Conservation (phyloP, 2,113 vertebrate species). For the Callionymus lyra region DNA sequence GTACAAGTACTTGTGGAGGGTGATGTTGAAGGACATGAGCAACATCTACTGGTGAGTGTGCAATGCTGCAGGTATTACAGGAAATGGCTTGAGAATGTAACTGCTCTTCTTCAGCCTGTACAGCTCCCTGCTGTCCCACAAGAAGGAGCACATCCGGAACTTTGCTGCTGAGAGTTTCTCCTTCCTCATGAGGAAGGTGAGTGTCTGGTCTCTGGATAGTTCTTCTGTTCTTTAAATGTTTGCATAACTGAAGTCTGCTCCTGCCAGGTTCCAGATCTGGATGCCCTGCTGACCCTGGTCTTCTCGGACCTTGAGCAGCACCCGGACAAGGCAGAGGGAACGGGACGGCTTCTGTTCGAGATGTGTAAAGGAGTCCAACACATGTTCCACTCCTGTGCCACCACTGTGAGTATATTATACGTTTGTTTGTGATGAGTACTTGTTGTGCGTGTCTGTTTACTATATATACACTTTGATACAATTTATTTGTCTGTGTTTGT, state of each 20-base stretch:
- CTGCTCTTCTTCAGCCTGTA: slow-evolving; percentile 72
- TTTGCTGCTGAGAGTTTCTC: slow-evolving; percentile 98
- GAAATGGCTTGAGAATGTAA: neutral
- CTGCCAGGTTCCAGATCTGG: slow-evolving; percentile 80
- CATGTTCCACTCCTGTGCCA: slow-evolving; percentile 89
- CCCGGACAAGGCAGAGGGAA: slow-evolving; percentile 78
- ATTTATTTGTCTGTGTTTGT: too few relatives aligned
- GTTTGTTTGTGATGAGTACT: too few relatives aligned
- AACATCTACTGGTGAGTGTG: slow-evolving; percentile 82
- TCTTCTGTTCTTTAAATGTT: too few relatives aligned
- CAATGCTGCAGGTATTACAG: fast-evolving
- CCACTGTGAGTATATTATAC: slow-evolving; percentile 66
- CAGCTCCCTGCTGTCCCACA: slow-evolving; percentile 85
- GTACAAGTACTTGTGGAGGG: slow-evolving; percentile 93
- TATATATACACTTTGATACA: too few relatives aligned
- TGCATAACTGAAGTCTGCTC: neutral
- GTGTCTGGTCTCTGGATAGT: neutral
- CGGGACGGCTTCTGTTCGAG: slow-evolving; percentile 87
- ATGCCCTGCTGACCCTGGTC: slow-evolving; percentile 76
- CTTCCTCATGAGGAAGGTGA: slow-evolving; percentile 95
- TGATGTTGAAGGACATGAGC: slow-evolving; percentile 91
- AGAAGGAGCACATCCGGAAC: slow-evolving; percentile 88
- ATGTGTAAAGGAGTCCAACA: slow-evolving; percentile 91
- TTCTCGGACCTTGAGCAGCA: slow-evolving; percentile 77
- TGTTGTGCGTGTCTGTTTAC: too few relatives aligned